These are phyloP conservation scores for Stictocephala bisonia DNA, from an alignment of 2,888 invertebrate species.

Conservation along the genomic window DNA sequence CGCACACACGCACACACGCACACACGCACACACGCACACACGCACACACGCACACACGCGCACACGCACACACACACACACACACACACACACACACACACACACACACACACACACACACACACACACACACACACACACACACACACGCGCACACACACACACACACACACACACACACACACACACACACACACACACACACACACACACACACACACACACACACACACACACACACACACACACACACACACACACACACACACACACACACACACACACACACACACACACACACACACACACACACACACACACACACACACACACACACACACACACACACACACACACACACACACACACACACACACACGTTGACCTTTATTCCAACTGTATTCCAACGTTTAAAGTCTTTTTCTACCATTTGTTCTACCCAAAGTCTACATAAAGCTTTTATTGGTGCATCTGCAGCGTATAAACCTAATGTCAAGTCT, in stretches of 20 bases:
- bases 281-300: not conserved
- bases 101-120: no score
- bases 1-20: not conserved
- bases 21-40: not conserved
- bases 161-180: no score
- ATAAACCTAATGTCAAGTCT: no score
- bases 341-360: not conserved
- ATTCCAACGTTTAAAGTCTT: no score
- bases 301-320: not conserved
- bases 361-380: slow-evolving; percentile 1
- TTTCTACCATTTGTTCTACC: no score
- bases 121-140: no score
- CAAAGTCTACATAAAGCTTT: no score
- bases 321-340: not conserved
- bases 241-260: slow-evolving; percentile 1
- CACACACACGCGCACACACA: no score
- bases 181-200: not conserved
- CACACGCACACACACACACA: no score
- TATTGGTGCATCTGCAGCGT: no score
- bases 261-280: not conserved
- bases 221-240: not conserved
- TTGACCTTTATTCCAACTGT: slow-evolving; percentile 3
- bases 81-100: no score
- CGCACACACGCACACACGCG: not conserved
- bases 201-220: not conserved